Evolutionary conservation across 2,888 invertebrate species (phyloP), one percentile per base, ranked within the genome.

Genomic region (Neelides folsomi): DNA sequence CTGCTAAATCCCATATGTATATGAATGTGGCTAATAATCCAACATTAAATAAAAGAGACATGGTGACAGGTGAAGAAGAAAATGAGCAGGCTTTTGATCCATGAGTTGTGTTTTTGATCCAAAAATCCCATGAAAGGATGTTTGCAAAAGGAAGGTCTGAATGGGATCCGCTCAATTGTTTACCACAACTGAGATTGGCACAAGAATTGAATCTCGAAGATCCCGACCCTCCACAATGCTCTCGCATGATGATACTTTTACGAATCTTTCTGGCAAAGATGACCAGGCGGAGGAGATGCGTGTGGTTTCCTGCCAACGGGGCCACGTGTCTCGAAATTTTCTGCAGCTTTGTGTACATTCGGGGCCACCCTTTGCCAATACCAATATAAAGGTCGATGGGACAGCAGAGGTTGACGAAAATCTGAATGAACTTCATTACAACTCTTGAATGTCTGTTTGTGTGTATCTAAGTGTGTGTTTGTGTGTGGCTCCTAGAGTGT

Each of bases 341-440:
- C n/a, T n/a, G n/a, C n/a, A 5, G 27, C 27, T 27, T 7, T 27
- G 27, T 27, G 27, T 27, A 27, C 27, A 7, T 27, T n/a, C n/a
- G n/a, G n/a, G n/a, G n/a, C 46, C 46, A 37, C 46, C 51, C 49
- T 45, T 20, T 55, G 55, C 55, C 55, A 55, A 55, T 51, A 55
- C 49, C 52, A 55, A 55, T 55, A 27, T 27, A 54, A 55, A 55
- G 55, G 55, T 55, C 55, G 55, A 55, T 55, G 55, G 55, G 55
- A 52, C 55, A 55, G 55, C 52, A 39, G 51, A 54, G 52, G 27
- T 27, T 27, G 27, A 27, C 27, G 49, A 51, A 52, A 49, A 52
- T 49, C 49, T 52, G 49, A 55, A 52, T 54, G 54, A 54, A 54
- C 51, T 54, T 49, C 49, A 54, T 51, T 48, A 44, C 15, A 46